Percentiles rank a stretch among this genome's conserved stretches.
phyloP scores from a whole-genome alignment of 2,797 vertebrate species.

The Luscinia luscinia region DNA sequence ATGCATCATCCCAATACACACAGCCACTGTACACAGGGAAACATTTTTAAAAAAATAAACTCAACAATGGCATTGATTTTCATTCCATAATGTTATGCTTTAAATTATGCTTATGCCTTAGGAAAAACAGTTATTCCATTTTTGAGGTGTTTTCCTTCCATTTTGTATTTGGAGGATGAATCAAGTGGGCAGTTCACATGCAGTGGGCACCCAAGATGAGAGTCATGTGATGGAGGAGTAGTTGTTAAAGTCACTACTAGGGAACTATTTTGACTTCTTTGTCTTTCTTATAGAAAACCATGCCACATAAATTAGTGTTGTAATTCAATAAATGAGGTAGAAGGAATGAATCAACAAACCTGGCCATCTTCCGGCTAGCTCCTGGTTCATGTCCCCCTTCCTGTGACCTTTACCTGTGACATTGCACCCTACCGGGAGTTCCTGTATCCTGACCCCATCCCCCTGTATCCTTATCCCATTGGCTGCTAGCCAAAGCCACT shows the following conservation, averaged over 20 bases:
- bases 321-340: too few species aligned
- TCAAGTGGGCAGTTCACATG: background rate
- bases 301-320: background rate
- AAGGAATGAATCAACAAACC: too few species aligned
- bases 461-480: too few species aligned
- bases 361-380: too few species aligned
- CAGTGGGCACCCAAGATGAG: background rate
- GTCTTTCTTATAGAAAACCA: background rate
- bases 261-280: background rate
- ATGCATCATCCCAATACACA: background rate
- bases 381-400: too few species aligned
- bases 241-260: background rate
- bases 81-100: background rate
- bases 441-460: too few species aligned
- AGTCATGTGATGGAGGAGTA: background rate
- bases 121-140: background rate
- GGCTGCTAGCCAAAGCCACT: too few species aligned
- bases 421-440: too few species aligned
- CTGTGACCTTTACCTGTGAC: too few species aligned
- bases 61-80: background rate
- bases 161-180: background rate
- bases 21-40: background rate
- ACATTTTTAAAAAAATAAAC: slow-evolving; percentile 35
- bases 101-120: slow-evolving; percentile 3
- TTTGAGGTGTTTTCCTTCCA: slow-evolving; percentile 11